Evolutionary conservation across 2,888 invertebrate species (phyloP).

Genomic region (Entomobrya proxima): DNA sequence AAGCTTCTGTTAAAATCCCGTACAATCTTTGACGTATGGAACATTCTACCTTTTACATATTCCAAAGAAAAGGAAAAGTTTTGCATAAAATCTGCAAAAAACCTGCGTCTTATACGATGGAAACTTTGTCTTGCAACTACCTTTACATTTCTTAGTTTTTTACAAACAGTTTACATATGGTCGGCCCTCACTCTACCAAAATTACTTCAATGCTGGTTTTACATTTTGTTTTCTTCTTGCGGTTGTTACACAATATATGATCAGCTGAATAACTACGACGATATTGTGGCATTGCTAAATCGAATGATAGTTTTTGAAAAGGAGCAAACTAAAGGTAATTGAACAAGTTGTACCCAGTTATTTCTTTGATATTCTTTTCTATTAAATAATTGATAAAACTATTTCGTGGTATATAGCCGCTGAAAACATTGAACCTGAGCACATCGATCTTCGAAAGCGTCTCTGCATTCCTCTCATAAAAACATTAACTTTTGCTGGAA

Average conservation of each 20-base stretch:
- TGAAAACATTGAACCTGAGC: background rate
- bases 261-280: background rate
- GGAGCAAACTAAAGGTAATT: background rate
- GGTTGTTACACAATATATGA: conserved; percentile 3
- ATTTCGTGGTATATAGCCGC: background rate
- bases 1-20: background rate
- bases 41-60: background rate
- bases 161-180: background rate
- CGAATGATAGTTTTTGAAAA: background rate
- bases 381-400: background rate
- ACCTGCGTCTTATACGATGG: background rate
- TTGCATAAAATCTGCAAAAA: background rate
- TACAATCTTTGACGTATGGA: background rate
- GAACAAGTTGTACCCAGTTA: too few relatives aligned
- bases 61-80: background rate
- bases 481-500: background rate
- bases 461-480: background rate
- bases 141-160: background rate
- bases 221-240: background rate
- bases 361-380: too few relatives aligned
- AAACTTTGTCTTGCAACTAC: background rate
- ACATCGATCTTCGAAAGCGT: background rate
- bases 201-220: conserved; percentile 1
- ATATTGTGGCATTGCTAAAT: background rate
- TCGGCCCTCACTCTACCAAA: background rate